Evolutionary conservation across 2,797 vertebrate species (phyloP), one percentile per base, ranked within the genome.

Genomic region (Nannoperca australis): DNA sequence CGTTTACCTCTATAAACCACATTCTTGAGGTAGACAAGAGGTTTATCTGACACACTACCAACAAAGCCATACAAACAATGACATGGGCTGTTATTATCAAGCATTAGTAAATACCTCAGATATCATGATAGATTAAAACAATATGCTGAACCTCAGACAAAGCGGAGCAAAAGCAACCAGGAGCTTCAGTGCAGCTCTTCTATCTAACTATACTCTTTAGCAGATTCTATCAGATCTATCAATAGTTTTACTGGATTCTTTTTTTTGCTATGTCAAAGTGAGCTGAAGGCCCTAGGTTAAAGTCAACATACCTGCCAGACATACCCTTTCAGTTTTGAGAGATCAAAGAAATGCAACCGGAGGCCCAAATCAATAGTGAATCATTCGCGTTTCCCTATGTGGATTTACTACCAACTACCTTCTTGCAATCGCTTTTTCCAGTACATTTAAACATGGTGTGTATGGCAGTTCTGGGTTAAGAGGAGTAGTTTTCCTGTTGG

Each of bases 361-460:
- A 84, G 90, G 85, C 82, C 76, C 78, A 50, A 89, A 92, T 91
- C 89, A 89, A 93, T 91, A 91, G 78, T 56, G 74, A 67, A 87
- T 87, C 79, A 85, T 79, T 66, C 7, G n/a, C 80, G 69, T 87
- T 87, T 84, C 69, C 84, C 73, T 59, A 18, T 71, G 81, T 76
- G 83, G 60, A 79, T 89, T 83, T 88, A 27, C 67, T 79, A 81
- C 65, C 54, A 62, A 71, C 50, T 75, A 0, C 30, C 34, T 73
- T 79, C 69, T 63, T 79, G 53, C 50, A 65, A 65, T 73, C 61
- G 18, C 66, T 36, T 30, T 62, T 34, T 65, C 42, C 4, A 49
- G 49, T 63, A 27, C 50, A 79, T 89, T 87, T 81, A 64, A 78
- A 73, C 63, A 56, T 17, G 34, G 47, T 44, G 45, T 50, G 61